These are phyloP conservation scores for Cephus rjabovi DNA, from an alignment of 2,888 invertebrate genomes.

Conservation along the genomic window DNA sequence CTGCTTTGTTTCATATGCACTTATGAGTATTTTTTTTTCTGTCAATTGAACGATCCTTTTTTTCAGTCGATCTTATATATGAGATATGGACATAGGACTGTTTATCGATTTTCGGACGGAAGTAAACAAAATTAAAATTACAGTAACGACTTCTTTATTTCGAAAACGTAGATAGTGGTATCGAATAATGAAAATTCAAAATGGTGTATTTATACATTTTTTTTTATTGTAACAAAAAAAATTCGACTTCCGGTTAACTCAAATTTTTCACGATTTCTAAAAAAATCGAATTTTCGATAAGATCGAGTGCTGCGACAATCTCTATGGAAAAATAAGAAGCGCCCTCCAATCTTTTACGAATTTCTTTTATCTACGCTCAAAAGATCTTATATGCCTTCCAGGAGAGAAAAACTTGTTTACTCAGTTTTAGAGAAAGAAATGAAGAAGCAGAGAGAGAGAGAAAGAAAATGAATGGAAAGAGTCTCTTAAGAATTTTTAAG, in stretches of 20 bases:
- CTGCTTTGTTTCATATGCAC: conserved; percentile 18
- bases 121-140: too few relatives aligned
- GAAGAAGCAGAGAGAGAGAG: neutral
- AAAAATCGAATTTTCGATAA: neutral
- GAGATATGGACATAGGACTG: neutral
- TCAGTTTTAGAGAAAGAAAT: neutral
- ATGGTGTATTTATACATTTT: neutral
- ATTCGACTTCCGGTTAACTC: neutral
- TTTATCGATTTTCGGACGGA: neutral
- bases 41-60: neutral
- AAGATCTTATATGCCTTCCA: neutral
- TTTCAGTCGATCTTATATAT: neutral
- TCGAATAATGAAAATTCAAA: neutral
- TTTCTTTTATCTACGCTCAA: neutral
- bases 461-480: conserved; percentile 30
- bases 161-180: neutral
- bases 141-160: neutral
- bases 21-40: neutral
- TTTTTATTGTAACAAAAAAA: neutral
- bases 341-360: neutral
- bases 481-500: conserved; percentile 21
- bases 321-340: neutral
- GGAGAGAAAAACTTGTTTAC: neutral
- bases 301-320: neutral
- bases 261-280: neutral